Conservation (phyloP, 2,113 vertebrate species). For the Cyphomyrus discorhynchus region DNA sequence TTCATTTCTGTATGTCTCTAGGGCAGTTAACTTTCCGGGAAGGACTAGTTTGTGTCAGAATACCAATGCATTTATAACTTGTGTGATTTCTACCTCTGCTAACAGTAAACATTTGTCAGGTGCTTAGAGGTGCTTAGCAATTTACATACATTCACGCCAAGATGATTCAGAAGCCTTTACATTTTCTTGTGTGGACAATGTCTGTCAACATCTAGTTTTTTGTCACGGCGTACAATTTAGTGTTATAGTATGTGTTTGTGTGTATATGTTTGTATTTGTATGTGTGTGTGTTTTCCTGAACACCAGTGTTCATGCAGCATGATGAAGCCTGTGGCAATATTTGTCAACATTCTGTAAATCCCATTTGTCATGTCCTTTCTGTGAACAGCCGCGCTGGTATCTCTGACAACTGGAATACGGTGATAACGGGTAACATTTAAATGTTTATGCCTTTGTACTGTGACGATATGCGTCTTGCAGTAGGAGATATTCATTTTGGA, state of each 20-base stretch:
- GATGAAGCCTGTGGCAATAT: background rate
- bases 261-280: background rate
- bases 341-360: constrained; percentile 9
- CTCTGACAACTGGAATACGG: background rate
- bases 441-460: background rate
- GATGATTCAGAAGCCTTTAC: background rate
- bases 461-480: background rate
- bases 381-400: background rate
- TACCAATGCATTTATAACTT: background rate
- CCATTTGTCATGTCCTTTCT: background rate
- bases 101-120: background rate
- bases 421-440: background rate
- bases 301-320: constrained; percentile 5
- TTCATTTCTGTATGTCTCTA: background rate
- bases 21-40: background rate
- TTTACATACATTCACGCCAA: background rate
- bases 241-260: background rate
- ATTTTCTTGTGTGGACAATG: background rate
- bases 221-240: background rate
- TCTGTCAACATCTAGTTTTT: background rate
- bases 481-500: background rate
- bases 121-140: background rate
- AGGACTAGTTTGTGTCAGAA: background rate
- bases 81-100: background rate
- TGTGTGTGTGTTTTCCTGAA: background rate